Percentiles rank a stretch among this genome's conserved stretches.
These are phyloP conservation scores for Acanthornis magna DNA, from an alignment of 2,797 vertebrate species.

Conservation along the genomic window DNA sequence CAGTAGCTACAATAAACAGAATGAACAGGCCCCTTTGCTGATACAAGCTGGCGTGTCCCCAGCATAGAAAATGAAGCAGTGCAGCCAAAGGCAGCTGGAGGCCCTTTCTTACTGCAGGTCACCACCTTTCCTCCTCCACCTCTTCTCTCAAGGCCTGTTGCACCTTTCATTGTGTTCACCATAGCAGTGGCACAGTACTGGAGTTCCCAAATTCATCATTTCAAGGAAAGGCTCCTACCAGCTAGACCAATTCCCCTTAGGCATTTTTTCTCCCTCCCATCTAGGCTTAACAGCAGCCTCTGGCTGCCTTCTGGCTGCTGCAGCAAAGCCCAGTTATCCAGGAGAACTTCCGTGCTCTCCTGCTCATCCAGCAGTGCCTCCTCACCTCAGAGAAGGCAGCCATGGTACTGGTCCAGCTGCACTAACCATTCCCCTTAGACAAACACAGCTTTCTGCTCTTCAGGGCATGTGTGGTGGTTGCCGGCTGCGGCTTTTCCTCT, in stretches of 20 bases:
- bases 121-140: background rate
- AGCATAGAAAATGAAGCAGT: background rate
- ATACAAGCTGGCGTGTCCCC: background rate
- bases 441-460: constrained; percentile 25
- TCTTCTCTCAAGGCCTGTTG: background rate
- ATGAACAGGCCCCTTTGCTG: background rate
- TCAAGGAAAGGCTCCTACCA: background rate
- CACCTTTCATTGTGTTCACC: background rate
- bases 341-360: background rate
- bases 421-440: background rate
- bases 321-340: background rate
- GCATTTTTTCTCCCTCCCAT: background rate
- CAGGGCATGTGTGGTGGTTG: background rate
- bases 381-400: background rate
- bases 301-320: background rate
- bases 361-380: background rate
- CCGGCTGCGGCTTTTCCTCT: constrained; percentile 13
- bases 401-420: background rate
- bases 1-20: background rate
- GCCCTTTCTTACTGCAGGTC: background rate
- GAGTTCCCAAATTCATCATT: background rate
- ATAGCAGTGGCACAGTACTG: fast-evolving
- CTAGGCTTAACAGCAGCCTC: background rate
- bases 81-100: background rate
- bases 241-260: background rate